Percentiles rank a stretch among this genome's conserved stretches.
phyloP scores from a whole-genome alignment of 2,797 vertebrate genomes.

The Phataginus tricuspis region DNA sequence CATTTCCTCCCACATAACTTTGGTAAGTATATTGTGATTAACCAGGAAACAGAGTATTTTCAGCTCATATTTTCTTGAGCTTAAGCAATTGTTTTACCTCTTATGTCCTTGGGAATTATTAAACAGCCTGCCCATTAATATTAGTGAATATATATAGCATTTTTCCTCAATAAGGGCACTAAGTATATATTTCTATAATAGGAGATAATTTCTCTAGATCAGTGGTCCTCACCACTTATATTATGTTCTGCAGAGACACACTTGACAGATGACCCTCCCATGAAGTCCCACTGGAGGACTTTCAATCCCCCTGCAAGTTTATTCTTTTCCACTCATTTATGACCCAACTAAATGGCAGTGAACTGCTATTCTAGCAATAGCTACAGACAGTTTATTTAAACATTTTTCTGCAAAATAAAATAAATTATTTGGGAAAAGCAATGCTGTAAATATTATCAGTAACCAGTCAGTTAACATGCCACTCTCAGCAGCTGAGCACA shows the following conservation, averaged over 20 bases:
- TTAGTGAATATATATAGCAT: not conserved
- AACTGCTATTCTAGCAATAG: not conserved
- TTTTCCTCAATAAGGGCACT: not conserved
- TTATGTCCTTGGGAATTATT: not conserved
- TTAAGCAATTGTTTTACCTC: conserved; percentile 11
- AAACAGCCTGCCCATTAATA: not conserved
- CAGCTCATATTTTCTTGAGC: conserved; percentile 12
- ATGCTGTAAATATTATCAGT: not conserved
- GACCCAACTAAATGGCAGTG: not conserved
- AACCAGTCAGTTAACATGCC: not conserved
- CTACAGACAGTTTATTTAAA: not conserved
- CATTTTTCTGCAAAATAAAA: not conserved
- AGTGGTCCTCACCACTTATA: not conserved
- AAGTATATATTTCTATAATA: not conserved
- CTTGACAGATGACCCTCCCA: not conserved
- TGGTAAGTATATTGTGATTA: conserved; percentile 59
- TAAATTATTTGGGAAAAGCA: not conserved
- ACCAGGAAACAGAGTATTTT: conserved; percentile 41
- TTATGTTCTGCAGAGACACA: not conserved
- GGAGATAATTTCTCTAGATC: not conserved
- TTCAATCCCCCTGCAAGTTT: not conserved
- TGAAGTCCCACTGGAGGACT: not conserved
- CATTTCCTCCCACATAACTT: conserved; percentile 46
- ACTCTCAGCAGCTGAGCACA: not conserved
- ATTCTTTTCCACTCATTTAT: not conserved